Conservation (phyloP, 2,113 vertebrate genomes). For the Varanus komodoensis region DNA sequence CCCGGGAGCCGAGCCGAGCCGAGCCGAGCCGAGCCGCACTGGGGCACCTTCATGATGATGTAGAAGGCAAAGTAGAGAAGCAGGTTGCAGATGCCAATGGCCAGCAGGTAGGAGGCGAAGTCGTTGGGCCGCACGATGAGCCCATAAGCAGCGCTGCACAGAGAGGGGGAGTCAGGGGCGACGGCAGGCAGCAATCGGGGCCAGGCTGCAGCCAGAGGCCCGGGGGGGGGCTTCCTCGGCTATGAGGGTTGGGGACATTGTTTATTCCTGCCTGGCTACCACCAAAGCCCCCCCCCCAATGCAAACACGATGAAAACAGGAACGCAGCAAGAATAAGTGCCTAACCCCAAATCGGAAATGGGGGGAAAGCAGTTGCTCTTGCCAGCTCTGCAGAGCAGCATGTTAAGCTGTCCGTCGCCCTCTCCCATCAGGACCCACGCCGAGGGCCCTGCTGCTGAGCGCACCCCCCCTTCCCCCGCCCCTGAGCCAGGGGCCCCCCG, state of each 20-base stretch:
- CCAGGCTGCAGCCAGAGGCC: not conserved
- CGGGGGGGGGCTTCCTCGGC: fast-evolving
- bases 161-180: not conserved
- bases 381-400: too few relatives aligned
- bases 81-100: constrained; percentile 98
- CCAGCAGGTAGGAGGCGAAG: constrained; percentile 96
- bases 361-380: not conserved
- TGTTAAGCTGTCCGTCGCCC: not conserved
- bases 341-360: too few relatives aligned
- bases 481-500: too few relatives aligned
- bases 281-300: not conserved
- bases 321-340: too few relatives aligned
- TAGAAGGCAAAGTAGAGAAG: constrained; percentile 98
- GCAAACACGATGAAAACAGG: too few relatives aligned
- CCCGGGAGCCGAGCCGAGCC: too few relatives aligned
- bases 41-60: constrained; percentile 96
- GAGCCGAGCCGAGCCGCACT: fast-evolving
- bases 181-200: not conserved
- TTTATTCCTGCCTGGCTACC: not conserved
- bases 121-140: constrained; percentile 93
- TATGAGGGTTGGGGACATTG: not conserved
- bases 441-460: not conserved
- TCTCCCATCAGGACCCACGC: not conserved
- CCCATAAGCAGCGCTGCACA: constrained; percentile 89
- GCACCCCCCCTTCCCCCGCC: not conserved